Percentiles rank a stretch among this genome's conserved stretches.
Conservation (phyloP, 2,797 vertebrate species). For the Loris lydekkerianus region DNA sequence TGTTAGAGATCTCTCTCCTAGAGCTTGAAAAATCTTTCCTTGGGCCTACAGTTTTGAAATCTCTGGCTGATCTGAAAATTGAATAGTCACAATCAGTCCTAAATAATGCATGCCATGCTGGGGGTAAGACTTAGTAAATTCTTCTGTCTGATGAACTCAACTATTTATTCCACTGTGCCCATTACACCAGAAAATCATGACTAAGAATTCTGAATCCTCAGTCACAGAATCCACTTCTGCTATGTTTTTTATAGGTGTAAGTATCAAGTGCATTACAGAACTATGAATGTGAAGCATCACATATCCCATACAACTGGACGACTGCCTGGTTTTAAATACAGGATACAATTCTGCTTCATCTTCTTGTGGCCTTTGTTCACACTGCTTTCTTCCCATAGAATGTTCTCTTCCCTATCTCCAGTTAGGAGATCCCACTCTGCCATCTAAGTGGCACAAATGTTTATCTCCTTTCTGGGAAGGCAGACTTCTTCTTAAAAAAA, state of each 20-base stretch:
- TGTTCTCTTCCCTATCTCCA: neutral
- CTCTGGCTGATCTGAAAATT: constrained; percentile 16
- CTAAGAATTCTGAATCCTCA: neutral
- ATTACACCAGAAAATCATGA: neutral
- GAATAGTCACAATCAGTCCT: neutral
- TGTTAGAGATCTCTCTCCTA: neutral
- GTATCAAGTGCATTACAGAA: neutral
- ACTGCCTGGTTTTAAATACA: neutral
- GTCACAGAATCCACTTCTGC: neutral
- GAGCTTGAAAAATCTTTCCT: neutral
- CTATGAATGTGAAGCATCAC: neutral
- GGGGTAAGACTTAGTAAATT: neutral
- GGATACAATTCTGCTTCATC: neutral
- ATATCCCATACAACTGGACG: neutral
- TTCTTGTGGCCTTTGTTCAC: neutral
- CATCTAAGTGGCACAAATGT: neutral
- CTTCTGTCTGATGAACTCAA: neutral
- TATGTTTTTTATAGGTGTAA: neutral
- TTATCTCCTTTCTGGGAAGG: neutral
- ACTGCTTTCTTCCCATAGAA: neutral
- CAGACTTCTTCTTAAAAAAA: neutral
- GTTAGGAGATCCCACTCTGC: neutral
- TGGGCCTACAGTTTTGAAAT: neutral
- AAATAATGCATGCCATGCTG: neutral
- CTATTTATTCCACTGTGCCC: neutral